Percentiles rank a stretch among this genome's conserved stretches.
Evolutionary conservation across 2,113 vertebrate species (phyloP).

Genomic region (Ptychochromis oligacanthus): DNA sequence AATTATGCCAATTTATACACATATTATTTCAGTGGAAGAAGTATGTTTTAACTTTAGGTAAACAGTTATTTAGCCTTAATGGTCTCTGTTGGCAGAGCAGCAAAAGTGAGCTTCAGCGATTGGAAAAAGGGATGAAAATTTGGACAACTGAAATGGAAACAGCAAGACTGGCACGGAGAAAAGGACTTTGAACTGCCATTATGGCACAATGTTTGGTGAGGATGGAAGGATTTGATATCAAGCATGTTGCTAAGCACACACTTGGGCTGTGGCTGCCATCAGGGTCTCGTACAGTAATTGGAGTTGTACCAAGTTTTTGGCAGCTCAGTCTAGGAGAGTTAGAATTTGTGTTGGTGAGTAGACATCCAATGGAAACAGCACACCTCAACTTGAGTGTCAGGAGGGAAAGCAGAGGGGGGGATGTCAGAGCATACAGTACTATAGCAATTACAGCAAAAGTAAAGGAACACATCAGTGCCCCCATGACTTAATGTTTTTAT

Average conservation of each 20-base stretch:
- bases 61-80: not conserved
- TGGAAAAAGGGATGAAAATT: conserved; percentile 26
- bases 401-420: not conserved
- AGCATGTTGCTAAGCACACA: conserved; percentile 45
- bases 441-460: conserved; percentile 4
- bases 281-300: conserved; percentile 46
- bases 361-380: conserved; percentile 5
- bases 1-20: not conserved
- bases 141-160: conserved; percentile 26
- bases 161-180: conserved; percentile 17
- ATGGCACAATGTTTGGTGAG: conserved; percentile 32
- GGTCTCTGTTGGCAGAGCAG: not conserved
- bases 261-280: conserved; percentile 31
- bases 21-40: not conserved
- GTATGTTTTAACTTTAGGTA: not conserved
- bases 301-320: conserved; percentile 39
- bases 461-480: not conserved
- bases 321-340: conserved; percentile 23
- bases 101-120: not conserved
- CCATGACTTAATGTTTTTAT: not conserved
- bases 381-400: conserved; percentile 25
- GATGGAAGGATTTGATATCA: conserved; percentile 38
- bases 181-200: conserved; percentile 37
- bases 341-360: conserved; percentile 22
- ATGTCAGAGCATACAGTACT: conserved; percentile 13